Base-by-base conservation (phyloP, 2,888 invertebrate genomes). In the Limulus polyphemus region DNA sequence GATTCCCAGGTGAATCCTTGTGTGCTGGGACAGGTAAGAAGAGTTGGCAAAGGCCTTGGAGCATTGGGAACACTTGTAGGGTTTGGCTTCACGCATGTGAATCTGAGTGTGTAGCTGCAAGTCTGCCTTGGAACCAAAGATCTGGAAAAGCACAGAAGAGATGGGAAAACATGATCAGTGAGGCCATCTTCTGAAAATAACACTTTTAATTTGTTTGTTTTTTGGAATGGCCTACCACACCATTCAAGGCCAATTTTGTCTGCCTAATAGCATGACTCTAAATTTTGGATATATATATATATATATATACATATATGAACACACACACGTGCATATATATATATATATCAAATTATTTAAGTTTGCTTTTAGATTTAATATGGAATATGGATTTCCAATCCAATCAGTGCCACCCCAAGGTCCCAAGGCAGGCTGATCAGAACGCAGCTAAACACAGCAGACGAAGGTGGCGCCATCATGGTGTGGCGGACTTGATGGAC, bases 11-110 rank as follows among this genome's bases (percentile, higher is more conserved):
- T 99, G 99, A 78, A 99, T 99, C 74, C 99, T 85, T 73, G 95
- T 95, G 80, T 99, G 99, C 79, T 99, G 99, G 65, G 95, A 95
- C 75, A 99, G 84, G 83, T 99, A 99, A 74, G 95, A 97, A 71
- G 94, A 94, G 83, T 99, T 99, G 75, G 98, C 98, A 80, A 99
- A 99, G 71, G 94, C 92, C 81, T 99, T 99, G 73, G 92, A 88
- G 82, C 99, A 99, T 79, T 98, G 97, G 68, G 93, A 90, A 81
- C 99, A 99, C 80, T 97, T 95, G 84, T 99, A 99, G 62, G 98
- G 99, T 80, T 99, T 99, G 70, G 97, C 94, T 79, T 99, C 99
- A 72, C 97, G 88, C 84, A 98, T 94, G 80, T 98, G 97, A 74
- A 94, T 89, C 81, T 95, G 94, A 70, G 94, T 93, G 80, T 97